Evolutionary conservation across 2,113 vertebrate genomes (phyloP), one percentile per base, ranked within the genome.

Genomic region (Malurus melanocephalus): DNA sequence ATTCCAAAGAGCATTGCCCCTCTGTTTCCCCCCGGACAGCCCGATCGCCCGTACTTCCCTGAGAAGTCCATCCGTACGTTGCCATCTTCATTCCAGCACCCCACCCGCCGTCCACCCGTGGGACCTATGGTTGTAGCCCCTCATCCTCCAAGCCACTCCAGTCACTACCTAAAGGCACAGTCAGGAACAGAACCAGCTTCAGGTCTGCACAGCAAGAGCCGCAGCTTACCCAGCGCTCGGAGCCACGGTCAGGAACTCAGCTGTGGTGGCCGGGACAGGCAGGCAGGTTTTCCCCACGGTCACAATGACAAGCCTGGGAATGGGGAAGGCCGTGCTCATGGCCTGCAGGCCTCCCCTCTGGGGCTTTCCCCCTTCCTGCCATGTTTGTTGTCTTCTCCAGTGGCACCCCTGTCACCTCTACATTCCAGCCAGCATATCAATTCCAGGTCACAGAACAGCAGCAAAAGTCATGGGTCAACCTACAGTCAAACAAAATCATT

Each of bases 351-450:
- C 56, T 96, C 52, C 5, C 93, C 90, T 85, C 94, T 81, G 90
- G 95, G 27, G 5, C 95, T 96, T 86, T 97, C 96, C 89, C 97
- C 95, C 2, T 96, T 90, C 78, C 95, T 90, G 69, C 91, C 97
- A 21, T 57, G 96, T 77, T 77, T 98, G 96, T 97, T 98, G 96
- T 97, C 98, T 92, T 96, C 97, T 79, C 94, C 97, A 11, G 42
- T 97, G 59, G 72, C 97, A 82, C 92, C 97, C 53, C 85, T 97
- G 93, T 94, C 98, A 88, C 94, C 98, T 96, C 52, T 97, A 95
- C 98, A 97, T 98, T 99, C 98, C 97, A 97, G 45, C 95, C 98
- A 98, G 79, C 95, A 89, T 12, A 68, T 95, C 72, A 96, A 93
- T 95, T 96, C 97, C 68, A 97, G 97, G 64, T 88, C 96, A 67